phyloP scores from a whole-genome alignment of 2,113 vertebrate species.

The Lutjanus erythropterus region DNA sequence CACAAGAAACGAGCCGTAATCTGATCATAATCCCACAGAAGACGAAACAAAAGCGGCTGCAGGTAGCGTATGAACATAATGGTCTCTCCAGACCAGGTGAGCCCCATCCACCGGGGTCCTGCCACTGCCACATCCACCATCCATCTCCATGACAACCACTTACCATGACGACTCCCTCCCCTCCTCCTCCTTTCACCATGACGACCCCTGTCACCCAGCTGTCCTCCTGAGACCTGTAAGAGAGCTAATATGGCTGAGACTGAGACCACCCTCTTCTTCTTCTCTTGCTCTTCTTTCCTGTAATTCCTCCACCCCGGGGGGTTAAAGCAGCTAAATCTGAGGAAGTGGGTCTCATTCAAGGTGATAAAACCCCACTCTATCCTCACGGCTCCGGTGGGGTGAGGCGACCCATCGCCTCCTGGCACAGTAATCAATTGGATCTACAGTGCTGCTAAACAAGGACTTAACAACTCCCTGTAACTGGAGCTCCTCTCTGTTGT shows the following conservation, averaged over 20 bases:
- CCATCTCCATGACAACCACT: constrained; percentile 70
- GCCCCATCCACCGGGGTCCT: constrained; percentile 33
- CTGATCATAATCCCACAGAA: neutral
- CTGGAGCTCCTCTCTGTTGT: constrained; percentile 5
- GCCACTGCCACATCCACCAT: constrained; percentile 31
- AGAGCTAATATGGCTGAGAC: constrained; percentile 64
- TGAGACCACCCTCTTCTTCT: constrained; percentile 21
- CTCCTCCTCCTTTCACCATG: constrained; percentile 44
- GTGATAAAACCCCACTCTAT: constrained; percentile 51
- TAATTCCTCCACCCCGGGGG: constrained; percentile 36
- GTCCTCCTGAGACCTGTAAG: constrained; percentile 62
- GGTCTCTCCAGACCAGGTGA: constrained; percentile 55
- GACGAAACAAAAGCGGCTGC: neutral
- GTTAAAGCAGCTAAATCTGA: constrained; percentile 45
- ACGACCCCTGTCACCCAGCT: constrained; percentile 63
- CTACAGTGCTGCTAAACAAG: constrained; percentile 33
- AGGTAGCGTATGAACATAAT: constrained; percentile 26
- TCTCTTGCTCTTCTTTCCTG: constrained; percentile 21
- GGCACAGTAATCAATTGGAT: constrained; percentile 44
- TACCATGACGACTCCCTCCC: constrained; percentile 50
- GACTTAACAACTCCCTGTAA: constrained; percentile 37
- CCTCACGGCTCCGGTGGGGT: constrained; percentile 28
- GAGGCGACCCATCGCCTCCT: constrained; percentile 44
- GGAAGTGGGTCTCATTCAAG: constrained; percentile 47
- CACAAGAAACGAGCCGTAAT: neutral